Evolutionary conservation across 2,113 vertebrate genomes (phyloP), one percentile per base, ranked within the genome.

Genomic region (Corydoras maculifer): DNA sequence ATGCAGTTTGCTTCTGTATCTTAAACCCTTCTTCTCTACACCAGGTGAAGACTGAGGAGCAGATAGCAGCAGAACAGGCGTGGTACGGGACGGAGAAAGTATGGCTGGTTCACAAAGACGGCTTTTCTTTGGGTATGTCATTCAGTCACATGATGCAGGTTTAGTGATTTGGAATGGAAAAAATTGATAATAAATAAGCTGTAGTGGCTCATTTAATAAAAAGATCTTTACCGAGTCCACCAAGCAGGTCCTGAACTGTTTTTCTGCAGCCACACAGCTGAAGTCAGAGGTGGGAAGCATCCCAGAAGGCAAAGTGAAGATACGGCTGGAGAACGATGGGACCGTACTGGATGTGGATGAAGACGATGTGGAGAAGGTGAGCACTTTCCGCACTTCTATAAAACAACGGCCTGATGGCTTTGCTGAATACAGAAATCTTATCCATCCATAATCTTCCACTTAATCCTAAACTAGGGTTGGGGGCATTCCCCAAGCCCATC

Each of bases 41-140:
- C 0, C 74, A 98, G 96, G 92, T 89, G 51, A 96, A 96, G 87
- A 93, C 93, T 0, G 94, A 98, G 81, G 94, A 96, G 78, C 94
- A 99, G 87, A 91, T 96, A 4, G 87, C 89, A 0, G 89, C 92
- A 0, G 96, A 98, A 72, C 91, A 88, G 83, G 87, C 90, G 66
- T 99, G 97, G 97, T 94, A 94, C 0, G 90, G 93, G 81, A 94
- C 92, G 0, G 94, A 98, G 57, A 98, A 94, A 83, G 93, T 97
- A 83, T 99, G 96, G 97, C 93, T 99, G 67, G 90, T 97, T 77
- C 97, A 98, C 89, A 95, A 91, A 76, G 95, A 99, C 69, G 97
- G 97, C 70, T 98, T 98, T 82, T 97, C 96, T 0, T 83, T 98
- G 80, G 97, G 97, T 97, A 32, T 76, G 87, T 84, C 58, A 12